Evolutionary conservation across 2,797 vertebrate genomes (phyloP).

Genomic region (Threskiornis aethiopicus): DNA sequence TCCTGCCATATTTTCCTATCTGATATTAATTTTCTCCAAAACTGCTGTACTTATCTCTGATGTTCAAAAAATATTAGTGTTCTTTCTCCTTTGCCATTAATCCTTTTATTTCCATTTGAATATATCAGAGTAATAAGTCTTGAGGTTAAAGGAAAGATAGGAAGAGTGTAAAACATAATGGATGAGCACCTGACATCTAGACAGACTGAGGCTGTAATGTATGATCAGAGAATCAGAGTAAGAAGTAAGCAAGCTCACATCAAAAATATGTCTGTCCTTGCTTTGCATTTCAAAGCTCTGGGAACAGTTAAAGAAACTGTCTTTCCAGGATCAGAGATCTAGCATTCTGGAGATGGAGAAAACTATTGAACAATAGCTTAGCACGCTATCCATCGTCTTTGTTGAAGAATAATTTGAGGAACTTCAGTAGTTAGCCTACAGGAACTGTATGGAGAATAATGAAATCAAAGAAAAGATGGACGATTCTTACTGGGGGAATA

Average conservation of each 20-base stretch:
- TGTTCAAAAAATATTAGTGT: slow-evolving; percentile 1
- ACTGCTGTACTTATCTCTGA: neutral
- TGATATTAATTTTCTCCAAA: neutral
- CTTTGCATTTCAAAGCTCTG: slow-evolving; percentile 57
- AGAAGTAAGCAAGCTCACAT: slow-evolving; percentile 49
- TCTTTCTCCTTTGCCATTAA: slow-evolving; percentile 4
- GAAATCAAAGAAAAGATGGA: neutral
- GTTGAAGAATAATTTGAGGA: neutral
- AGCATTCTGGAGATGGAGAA: neutral
- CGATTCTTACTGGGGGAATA: neutral
- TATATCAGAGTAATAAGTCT: neutral
- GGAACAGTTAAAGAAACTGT: neutral
- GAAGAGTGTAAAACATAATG: neutral
- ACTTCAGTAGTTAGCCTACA: neutral
- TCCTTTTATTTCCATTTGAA: slow-evolving; percentile 34
- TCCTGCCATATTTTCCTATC: neutral
- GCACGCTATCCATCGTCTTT: neutral
- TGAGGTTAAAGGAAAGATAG: neutral
- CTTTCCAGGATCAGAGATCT: neutral
- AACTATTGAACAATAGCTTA: neutral
- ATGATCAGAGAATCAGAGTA: slow-evolving; percentile 2
- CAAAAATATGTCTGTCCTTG: slow-evolving; percentile 34
- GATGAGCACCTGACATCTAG: neutral
- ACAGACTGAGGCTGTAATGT: neutral
- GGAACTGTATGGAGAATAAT: neutral